phyloP scores from a whole-genome alignment of 37 sponge, comb jelly and placozoan species.

The Ephydatia muelleri region DNA sequence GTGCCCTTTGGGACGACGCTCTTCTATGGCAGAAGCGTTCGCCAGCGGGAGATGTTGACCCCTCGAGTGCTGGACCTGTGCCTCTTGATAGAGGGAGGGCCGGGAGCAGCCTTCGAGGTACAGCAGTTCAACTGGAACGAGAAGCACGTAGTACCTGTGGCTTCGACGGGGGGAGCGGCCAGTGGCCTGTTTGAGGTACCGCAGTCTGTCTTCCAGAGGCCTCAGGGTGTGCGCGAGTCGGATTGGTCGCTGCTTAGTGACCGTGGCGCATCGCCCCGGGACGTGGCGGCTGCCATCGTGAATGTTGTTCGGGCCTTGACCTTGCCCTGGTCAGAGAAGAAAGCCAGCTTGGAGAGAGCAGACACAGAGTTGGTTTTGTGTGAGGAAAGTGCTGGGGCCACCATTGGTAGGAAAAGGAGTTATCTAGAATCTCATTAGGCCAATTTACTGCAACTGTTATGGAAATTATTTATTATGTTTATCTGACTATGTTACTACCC shows the following conservation, averaged over 20 bases:
- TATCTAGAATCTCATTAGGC: too few species aligned
- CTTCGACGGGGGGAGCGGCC: constrained; percentile 87
- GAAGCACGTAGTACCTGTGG: constrained; percentile 66
- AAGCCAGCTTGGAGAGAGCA: too few species aligned
- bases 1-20: constrained; percentile 81
- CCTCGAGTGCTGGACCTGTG: constrained; percentile 54
- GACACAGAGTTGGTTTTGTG: too few species aligned
- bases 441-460: too few species aligned
- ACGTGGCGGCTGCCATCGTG: constrained; percentile 55
- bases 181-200: constrained; percentile 74
- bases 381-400: too few species aligned
- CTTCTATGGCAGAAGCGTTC: constrained; percentile 67
- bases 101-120: constrained; percentile 88
- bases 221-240: constrained; percentile 50
- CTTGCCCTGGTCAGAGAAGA: too few species aligned
- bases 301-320: constrained; percentile 33
- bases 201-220: constrained; percentile 39
- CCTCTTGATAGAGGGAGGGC: constrained; percentile 84
- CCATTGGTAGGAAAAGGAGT: too few species aligned
- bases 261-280: constrained; percentile 28
- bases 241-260: constrained; percentile 73
- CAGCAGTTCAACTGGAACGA: constrained; percentile 89
- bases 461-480: too few species aligned
- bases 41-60: constrained; percentile 77
- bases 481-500: too few species aligned